Evolutionary conservation across 2,113 vertebrate genomes (phyloP).

Genomic region (Embiotoca jacksoni): DNA sequence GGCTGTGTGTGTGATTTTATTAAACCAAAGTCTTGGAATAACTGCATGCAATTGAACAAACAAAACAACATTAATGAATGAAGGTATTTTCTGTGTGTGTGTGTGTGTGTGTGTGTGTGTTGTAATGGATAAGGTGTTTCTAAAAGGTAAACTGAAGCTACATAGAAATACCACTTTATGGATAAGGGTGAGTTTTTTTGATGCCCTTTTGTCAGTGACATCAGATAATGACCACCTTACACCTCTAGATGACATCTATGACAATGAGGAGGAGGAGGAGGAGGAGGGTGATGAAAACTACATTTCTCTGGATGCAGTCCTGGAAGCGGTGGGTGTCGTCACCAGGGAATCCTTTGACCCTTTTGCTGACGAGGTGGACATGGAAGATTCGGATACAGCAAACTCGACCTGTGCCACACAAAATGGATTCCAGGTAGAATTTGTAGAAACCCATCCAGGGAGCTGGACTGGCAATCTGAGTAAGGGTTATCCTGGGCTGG

Average conservation of each 20-base stretch:
- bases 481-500: neutral
- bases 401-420: neutral
- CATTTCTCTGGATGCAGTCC: neutral
- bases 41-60: too few relatives aligned
- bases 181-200: neutral
- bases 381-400: neutral
- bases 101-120: too few relatives aligned
- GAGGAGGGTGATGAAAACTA: neutral
- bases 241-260: constrained; percentile 15
- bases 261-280: neutral
- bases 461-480: constrained; percentile 3
- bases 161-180: too few relatives aligned
- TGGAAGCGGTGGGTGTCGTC: neutral
- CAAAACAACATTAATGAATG: too few relatives aligned
- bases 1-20: too few relatives aligned
- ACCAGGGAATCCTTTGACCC: neutral
- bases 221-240: neutral
- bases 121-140: too few relatives aligned
- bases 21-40: too few relatives aligned
- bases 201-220: neutral
- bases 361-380: neutral
- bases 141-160: too few relatives aligned
- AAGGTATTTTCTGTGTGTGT: too few relatives aligned
- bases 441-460: neutral
- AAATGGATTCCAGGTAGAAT: neutral